Evolutionary conservation across 2,888 invertebrate genomes (phyloP).

Genomic region (Mantis religiosa): DNA sequence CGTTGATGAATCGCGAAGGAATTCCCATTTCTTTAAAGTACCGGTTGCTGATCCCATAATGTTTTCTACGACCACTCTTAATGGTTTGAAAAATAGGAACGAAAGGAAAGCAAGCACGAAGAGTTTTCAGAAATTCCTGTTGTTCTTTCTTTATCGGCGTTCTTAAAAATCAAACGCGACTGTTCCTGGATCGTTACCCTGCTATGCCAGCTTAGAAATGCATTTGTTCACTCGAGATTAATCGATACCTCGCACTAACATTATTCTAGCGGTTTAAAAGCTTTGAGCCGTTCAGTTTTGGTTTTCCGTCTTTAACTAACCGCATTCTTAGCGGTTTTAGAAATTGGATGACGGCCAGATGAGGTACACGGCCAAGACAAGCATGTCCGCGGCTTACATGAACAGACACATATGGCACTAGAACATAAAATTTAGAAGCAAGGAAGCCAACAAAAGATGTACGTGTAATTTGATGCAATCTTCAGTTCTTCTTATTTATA

Average conservation of each 20-base stretch:
- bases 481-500: too few species aligned
- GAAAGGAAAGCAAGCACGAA: background rate
- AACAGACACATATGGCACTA: too few species aligned
- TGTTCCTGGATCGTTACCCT: background rate
- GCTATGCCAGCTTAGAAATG: background rate
- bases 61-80: background rate
- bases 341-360: background rate
- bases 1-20: too few species aligned
- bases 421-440: too few species aligned
- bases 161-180: background rate
- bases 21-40: too few species aligned
- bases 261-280: background rate
- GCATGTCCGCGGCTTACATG: too few species aligned
- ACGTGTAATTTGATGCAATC: too few species aligned
- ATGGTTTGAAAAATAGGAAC: background rate
- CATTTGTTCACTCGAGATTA: background rate
- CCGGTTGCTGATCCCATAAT: too few species aligned
- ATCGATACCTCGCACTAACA: background rate
- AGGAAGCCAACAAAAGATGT: too few species aligned
- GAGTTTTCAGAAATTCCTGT: background rate
- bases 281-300: background rate
- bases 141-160: background rate
- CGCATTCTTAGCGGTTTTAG: background rate
- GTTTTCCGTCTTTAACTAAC: background rate
- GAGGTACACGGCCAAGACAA: background rate